Conservation (phyloP, 2,797 vertebrate species). For the Cossypha heuglini region DNA sequence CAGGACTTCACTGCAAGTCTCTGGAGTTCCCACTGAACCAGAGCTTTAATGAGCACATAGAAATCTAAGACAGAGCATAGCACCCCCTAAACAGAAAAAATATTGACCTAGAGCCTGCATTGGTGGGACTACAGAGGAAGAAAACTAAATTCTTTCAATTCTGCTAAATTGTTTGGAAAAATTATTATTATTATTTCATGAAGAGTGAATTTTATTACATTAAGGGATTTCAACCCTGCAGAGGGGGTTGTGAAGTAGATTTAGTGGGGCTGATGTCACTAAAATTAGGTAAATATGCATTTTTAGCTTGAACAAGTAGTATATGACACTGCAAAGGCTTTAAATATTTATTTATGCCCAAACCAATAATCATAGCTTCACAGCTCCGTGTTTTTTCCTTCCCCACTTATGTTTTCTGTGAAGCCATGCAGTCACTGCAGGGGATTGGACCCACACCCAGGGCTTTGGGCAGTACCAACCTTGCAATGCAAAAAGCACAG, state of each 20-base stretch:
- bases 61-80: background rate
- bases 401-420: background rate
- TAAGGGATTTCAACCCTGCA: background rate
- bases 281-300: background rate
- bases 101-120: background rate
- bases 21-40: background rate
- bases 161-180: conserved; percentile 2
- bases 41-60: background rate
- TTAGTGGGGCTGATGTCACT: background rate
- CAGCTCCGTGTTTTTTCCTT: background rate
- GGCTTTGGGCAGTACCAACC: background rate
- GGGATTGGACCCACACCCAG: background rate
- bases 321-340: background rate
- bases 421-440: background rate
- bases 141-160: background rate
- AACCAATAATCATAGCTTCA: background rate
- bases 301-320: background rate
- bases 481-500: background rate
- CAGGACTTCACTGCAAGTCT: background rate
- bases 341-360: background rate
- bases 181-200: background rate
- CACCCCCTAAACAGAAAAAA: background rate
- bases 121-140: background rate
- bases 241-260: background rate
- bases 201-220: background rate